Base-by-base conservation (phyloP, 92 coral and sea anemone species). In the Epizoanthus stellaris region DNA sequence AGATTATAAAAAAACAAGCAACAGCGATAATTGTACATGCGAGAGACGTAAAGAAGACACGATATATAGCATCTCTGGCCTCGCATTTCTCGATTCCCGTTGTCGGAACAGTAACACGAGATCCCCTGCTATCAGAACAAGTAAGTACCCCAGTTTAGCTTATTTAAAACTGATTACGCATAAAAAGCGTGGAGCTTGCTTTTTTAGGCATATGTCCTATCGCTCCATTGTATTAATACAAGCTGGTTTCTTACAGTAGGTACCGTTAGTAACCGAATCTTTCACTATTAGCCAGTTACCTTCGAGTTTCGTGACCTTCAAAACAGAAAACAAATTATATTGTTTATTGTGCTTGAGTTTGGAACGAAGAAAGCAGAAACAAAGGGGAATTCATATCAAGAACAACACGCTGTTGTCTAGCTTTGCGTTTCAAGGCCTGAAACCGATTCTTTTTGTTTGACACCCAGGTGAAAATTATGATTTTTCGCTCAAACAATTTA, bases 1-100 rank as follows among this genome's bases (percentile, higher is more conserved):
- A 76, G 39, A 73, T 94, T 11, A 39, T 92, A 39, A 60, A 92
- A 15, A 58, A 73, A 34, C 91, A 88, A 60, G 85, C 88, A 17
- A 70, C 95, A 57, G 95, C 90, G 1, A 40, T 94, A 20, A 84
- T 87, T 43, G 71, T 93, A 36, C 98, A 94, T 39, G 88, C 95
- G 36, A 76, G 59, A 42, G 73, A 73, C 39, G 77, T 23, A 19
- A 77, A 83, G 72, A 74, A 77, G 54, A 85, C 90, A 30, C 84
- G 90, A 23, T 80, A 81, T 73, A 84, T 94, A 20, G 93, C 92
- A 21, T 68, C 88, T 69, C 56, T 94, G 70, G 93, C 95, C 36
- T 89, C 98, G 30, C 74, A 92, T 62, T 82, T 90, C 77, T 77
- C 87, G 82, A 74, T 94, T 90, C 95, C 98, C 16, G 80, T 77